These are phyloP conservation scores for Holotrichia oblita DNA, from an alignment of 1,140 invertebrate species.

Conservation along the genomic window DNA sequence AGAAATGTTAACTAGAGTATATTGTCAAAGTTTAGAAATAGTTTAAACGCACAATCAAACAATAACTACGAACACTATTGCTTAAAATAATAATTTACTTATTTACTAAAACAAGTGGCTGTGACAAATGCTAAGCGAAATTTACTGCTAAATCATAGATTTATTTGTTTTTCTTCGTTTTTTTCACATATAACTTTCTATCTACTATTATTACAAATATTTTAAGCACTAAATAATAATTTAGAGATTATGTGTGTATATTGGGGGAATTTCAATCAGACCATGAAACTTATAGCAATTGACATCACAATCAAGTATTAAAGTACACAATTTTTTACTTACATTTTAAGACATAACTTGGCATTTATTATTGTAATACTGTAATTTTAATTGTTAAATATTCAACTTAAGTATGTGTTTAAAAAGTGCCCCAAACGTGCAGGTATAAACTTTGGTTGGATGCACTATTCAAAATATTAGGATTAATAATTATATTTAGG, in stretches of 20 bases:
- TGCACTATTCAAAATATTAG: too few species aligned
- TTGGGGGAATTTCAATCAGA: not conserved
- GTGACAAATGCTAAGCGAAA: constrained; percentile 14
- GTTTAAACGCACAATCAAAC: too few species aligned
- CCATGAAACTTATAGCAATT: constrained; percentile 17
- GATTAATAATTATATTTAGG: too few species aligned
- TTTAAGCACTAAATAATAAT: constrained; percentile 38
- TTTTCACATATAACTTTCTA: not conserved
- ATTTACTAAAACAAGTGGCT: constrained; percentile 35
- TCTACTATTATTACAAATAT: constrained; percentile 38
- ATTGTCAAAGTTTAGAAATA: too few species aligned
- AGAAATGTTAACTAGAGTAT: too few species aligned
- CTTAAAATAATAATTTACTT: constrained; percentile 29
- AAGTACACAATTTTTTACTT: not conserved
- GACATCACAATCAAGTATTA: constrained; percentile 25
- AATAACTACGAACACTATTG: not conserved
- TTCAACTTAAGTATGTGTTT: not conserved
- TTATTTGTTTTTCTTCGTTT: not conserved
- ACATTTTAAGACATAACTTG: not conserved
- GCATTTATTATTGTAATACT: constrained; percentile 13
- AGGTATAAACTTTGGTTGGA: not conserved
- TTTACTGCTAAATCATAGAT: not conserved
- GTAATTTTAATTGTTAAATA: constrained; percentile 20
- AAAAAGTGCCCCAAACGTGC: not conserved
- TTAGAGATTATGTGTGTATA: not conserved